A percentile compares a stretch with the other conserved stretches of the same genome.
These are phyloP conservation scores for Aricia agestis DNA, from an alignment of 1,140 invertebrate species.

Conservation along the genomic window DNA sequence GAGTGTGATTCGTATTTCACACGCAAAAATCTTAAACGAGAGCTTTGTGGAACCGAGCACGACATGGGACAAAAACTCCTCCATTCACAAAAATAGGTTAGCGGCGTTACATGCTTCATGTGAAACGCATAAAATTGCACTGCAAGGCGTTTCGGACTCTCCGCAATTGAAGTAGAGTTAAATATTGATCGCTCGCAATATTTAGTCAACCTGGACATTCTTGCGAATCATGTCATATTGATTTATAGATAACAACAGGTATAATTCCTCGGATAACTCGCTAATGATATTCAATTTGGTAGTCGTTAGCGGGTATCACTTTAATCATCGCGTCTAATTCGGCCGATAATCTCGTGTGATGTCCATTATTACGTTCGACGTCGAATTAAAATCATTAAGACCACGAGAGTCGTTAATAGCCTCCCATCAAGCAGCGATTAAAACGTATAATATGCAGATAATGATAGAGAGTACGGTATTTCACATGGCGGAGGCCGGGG, in stretches of 20 bases:
- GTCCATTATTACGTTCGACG: slow-evolving; percentile 34
- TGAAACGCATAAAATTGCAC: slow-evolving; percentile 11
- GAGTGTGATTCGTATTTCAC: slow-evolving; percentile 65
- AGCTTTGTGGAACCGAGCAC: slow-evolving; percentile 54
- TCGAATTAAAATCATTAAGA: slow-evolving; percentile 38
- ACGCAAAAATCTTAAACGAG: slow-evolving; percentile 66
- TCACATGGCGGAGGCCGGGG: slow-evolving; percentile 21
- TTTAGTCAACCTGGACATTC: background rate
- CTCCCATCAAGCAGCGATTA: slow-evolving; percentile 38
- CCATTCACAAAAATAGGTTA: slow-evolving; percentile 74
- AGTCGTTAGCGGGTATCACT: slow-evolving; percentile 1
- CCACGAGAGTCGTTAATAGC: slow-evolving; percentile 34
- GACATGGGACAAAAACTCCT: slow-evolving; percentile 57
- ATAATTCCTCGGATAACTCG: background rate
- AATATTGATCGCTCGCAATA: background rate
- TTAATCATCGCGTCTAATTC: slow-evolving; percentile 34
- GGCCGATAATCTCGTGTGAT: slow-evolving; percentile 31
- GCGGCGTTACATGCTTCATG: slow-evolving; percentile 46
- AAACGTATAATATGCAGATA: slow-evolving; percentile 31
- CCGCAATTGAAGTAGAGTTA: background rate
- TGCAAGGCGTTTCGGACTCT: background rate
- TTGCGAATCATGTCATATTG: slow-evolving; percentile 15
- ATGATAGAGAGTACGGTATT: slow-evolving; percentile 31
- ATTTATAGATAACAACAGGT: slow-evolving; percentile 14
- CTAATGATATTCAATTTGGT: background rate